Percentiles rank a stretch among this genome's conserved stretches.
These are phyloP conservation scores for Aphelinus atriplicis DNA, from an alignment of 1,140 invertebrate genomes.

Conservation along the genomic window DNA sequence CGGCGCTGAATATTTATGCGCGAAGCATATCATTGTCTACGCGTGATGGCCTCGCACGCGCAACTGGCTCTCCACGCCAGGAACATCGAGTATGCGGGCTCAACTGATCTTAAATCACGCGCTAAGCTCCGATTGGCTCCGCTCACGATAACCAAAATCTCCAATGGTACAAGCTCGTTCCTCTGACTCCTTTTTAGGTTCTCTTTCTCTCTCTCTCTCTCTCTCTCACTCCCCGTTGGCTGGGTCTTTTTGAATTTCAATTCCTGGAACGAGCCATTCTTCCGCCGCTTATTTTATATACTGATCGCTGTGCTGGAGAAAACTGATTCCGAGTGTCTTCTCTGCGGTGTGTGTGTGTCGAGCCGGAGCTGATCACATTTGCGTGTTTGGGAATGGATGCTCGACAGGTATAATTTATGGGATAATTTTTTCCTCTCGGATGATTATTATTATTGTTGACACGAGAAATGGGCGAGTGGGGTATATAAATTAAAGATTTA, in stretches of 20 bases:
- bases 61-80: slow-evolving; percentile 34
- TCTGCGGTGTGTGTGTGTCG: background rate
- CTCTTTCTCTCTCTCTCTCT: background rate
- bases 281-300: slow-evolving; percentile 7
- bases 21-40: slow-evolving; percentile 59
- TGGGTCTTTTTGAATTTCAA: slow-evolving; percentile 13
- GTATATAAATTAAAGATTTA: too few species aligned
- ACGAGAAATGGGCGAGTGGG: too few species aligned
- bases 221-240: too few species aligned
- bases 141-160: slow-evolving; percentile 48
- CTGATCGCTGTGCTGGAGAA: slow-evolving; percentile 37
- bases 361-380: too few species aligned
- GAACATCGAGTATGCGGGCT: slow-evolving; percentile 36
- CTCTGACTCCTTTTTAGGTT: slow-evolving; percentile 22
- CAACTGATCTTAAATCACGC: slow-evolving; percentile 61
- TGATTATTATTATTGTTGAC: too few species aligned
- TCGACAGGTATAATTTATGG: too few species aligned
- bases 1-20: slow-evolving; percentile 65
- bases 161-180: slow-evolving; percentile 52
- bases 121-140: background rate
- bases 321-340: slow-evolving; percentile 40
- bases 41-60: slow-evolving; percentile 18
- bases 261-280: slow-evolving; percentile 17
- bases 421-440: too few species aligned
- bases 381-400: too few species aligned